Evolutionary conservation across 2,888 invertebrate species (phyloP).

Genomic region (Hoplodrina ambigua): DNA sequence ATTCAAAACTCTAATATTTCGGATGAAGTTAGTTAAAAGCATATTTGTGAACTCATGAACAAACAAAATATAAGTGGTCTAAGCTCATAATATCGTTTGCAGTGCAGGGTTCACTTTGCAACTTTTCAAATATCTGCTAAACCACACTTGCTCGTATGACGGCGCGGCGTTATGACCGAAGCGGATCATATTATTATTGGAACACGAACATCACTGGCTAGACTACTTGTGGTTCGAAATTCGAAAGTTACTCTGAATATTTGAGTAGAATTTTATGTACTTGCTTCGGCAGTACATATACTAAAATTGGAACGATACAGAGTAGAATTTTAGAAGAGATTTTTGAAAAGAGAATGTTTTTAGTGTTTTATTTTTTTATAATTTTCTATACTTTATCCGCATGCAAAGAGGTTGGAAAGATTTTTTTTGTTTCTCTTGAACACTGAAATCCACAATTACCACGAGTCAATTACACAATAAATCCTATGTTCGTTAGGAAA

Average conservation of each 20-base stretch:
- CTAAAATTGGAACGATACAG: too few species aligned
- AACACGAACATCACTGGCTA: conserved; percentile 67
- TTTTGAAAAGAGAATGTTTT: too few species aligned
- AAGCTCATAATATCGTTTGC: conserved; percentile 54
- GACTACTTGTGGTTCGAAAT: conserved; percentile 18
- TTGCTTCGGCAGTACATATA: too few species aligned
- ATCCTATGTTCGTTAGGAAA: too few species aligned
- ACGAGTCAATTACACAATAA: too few species aligned
- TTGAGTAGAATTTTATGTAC: conserved; percentile 9
- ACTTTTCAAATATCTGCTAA: conserved; percentile 85
- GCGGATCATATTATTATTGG: conserved; percentile 80
- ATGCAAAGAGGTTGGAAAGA: too few species aligned
- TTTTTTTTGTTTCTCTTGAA: too few species aligned
- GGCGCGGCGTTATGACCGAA: conserved; percentile 78
- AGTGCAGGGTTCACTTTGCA: conserved; percentile 74
- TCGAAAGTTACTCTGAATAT: conserved; percentile 18
- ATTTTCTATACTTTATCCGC: too few species aligned
- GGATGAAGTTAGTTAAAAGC: conserved; percentile 55
- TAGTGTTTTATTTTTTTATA: too few species aligned
- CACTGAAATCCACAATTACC: too few species aligned
- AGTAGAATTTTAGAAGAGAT: conserved; percentile 7
- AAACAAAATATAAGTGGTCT: conserved; percentile 56
- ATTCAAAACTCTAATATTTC: conserved; percentile 29
- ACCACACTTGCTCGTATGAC: conserved; percentile 70
- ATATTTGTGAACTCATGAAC: conserved; percentile 42